phyloP scores from a whole-genome alignment of 2,113 vertebrate species.

The Grantiella picta region DNA sequence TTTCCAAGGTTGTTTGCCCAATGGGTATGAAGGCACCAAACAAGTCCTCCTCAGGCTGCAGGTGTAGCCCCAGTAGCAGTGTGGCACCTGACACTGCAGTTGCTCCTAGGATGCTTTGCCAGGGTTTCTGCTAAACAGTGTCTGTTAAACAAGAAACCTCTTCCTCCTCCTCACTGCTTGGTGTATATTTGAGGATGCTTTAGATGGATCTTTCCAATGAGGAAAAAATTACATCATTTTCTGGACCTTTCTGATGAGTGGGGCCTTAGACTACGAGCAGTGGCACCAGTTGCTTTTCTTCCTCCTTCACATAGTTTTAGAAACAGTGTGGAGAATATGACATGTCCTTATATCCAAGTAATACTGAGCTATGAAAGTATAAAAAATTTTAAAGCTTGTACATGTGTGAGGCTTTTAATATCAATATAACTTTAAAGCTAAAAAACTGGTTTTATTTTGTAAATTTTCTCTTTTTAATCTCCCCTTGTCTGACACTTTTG shows the following conservation, averaged over 20 bases:
- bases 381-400: background rate
- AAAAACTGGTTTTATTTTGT: constrained; percentile 27
- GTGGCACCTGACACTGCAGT: background rate
- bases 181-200: background rate
- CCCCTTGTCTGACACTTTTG: constrained; percentile 3
- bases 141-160: background rate
- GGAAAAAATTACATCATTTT: background rate
- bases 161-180: background rate
- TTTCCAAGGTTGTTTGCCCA: background rate
- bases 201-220: background rate
- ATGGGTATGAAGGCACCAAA: background rate
- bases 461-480: constrained; percentile 40
- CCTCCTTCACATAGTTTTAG: background rate
- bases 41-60: background rate
- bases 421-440: background rate
- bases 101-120: background rate
- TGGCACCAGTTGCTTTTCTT: background rate
- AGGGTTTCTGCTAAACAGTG: background rate
- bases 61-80: fast-evolving
- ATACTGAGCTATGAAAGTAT: background rate
- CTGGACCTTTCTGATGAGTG: background rate
- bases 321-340: background rate
- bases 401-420: background rate
- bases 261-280: background rate
- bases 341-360: background rate